Evolutionary conservation across 2,888 invertebrate species (phyloP).

Genomic region (Meloe dianella): DNA sequence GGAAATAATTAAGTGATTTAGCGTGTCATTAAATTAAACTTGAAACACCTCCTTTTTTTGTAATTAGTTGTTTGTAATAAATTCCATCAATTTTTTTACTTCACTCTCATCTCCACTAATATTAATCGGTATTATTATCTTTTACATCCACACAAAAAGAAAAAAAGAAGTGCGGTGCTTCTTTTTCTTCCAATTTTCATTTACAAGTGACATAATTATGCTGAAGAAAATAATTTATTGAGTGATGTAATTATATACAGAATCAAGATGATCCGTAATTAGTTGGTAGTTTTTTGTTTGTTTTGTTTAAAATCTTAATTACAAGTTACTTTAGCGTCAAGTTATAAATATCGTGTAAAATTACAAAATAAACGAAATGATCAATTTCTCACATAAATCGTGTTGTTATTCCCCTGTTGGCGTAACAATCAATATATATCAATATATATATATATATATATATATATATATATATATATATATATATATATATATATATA

Average conservation of each 20-base stretch:
- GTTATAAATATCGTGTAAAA: background rate
- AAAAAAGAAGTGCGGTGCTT: background rate
- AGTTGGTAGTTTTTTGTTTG: no score
- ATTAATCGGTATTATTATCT: background rate
- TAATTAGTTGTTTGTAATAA: background rate
- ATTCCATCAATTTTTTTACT: no score
- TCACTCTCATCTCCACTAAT: no score
- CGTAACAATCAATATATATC: background rate
- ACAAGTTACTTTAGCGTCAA: background rate
- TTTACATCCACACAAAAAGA: background rate
- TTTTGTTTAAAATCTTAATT: background rate
- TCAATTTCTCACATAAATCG: background rate
- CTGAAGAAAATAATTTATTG: background rate
- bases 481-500: no score
- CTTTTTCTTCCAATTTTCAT: background rate
- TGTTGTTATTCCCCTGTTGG: background rate
- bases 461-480: no score
- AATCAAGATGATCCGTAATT: background rate
- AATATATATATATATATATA: no score
- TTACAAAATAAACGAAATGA: background rate
- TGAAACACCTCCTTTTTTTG: background rate
- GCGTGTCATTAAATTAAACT: constrained; percentile 7
- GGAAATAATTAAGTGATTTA: constrained; percentile 1
- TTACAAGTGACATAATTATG: background rate
- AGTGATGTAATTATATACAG: constrained; percentile 2